Conservation (phyloP, 2,113 vertebrate genomes). For the Hyperoodon ampullatus region DNA sequence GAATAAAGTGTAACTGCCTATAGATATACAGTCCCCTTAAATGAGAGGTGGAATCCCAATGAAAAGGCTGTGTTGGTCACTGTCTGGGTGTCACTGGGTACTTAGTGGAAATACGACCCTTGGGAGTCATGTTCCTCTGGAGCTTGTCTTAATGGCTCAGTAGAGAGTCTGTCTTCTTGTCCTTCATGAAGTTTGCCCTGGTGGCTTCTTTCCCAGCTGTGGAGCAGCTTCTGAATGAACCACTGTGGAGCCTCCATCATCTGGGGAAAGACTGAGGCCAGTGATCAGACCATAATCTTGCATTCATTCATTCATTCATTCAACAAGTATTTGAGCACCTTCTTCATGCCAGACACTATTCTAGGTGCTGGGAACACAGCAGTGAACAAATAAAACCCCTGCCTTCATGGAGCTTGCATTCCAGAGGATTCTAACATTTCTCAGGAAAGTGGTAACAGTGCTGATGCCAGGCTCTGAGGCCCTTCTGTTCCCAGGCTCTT, state of each 20-base stretch:
- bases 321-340: not conserved
- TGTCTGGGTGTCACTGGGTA: not conserved
- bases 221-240: not conserved
- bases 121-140: not conserved
- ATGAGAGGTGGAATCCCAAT: not conserved
- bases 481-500: not conserved
- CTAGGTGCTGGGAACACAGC: not conserved
- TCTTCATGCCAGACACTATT: not conserved
- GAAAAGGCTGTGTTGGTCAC: no score
- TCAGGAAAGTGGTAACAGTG: accelerated
- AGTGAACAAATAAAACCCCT: not conserved
- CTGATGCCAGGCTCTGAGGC: not conserved
- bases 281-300: not conserved
- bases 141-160: not conserved
- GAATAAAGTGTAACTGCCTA: not conserved
- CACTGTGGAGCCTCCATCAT: no score
- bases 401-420: not conserved
- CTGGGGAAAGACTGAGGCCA: not conserved
- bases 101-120: not conserved
- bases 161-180: not conserved
- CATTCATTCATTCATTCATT: not conserved
- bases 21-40: not conserved
- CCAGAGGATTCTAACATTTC: not conserved
- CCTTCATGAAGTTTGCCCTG: not conserved
- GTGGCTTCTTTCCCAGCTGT: not conserved